Evolutionary conservation across 2,888 invertebrate genomes (phyloP).

Genomic region (Pyrochroa serraticornis): DNA sequence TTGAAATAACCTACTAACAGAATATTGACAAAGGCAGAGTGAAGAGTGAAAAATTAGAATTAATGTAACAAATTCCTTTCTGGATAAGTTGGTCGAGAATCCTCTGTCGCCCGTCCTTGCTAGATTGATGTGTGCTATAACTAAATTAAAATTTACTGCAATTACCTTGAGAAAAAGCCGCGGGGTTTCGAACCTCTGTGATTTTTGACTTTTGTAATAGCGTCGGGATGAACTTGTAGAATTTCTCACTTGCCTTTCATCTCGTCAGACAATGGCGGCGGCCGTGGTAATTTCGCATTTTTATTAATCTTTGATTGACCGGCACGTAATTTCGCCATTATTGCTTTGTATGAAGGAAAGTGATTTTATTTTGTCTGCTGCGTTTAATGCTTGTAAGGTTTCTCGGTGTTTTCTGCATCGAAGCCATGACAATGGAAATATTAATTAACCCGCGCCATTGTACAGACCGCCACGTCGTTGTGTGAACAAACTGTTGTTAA

Average conservation of each 20-base stretch:
- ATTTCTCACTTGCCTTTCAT: slow-evolving; percentile 22
- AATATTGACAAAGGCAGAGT: too few species aligned
- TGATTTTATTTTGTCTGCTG: slow-evolving; percentile 27
- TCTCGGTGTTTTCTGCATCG: slow-evolving; percentile 19
- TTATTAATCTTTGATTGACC: slow-evolving; percentile 45
- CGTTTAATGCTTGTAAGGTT: slow-evolving; percentile 26
- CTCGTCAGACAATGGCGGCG: slow-evolving; percentile 40
- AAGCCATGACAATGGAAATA: slow-evolving; percentile 22
- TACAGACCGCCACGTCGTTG: neutral
- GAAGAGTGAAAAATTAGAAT: too few species aligned
- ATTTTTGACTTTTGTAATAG: too few species aligned
- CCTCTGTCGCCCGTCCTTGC: too few species aligned
- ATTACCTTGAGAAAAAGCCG: too few species aligned
- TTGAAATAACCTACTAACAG: too few species aligned
- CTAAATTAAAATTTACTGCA: too few species aligned
- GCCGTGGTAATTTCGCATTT: slow-evolving; percentile 39
- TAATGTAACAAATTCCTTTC: too few species aligned
- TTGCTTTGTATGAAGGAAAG: slow-evolving; percentile 27
- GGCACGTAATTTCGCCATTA: slow-evolving; percentile 40
- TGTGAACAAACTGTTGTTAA: neutral
- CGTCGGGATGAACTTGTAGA: too few species aligned
- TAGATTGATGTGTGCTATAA: too few species aligned
- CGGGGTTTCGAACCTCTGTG: too few species aligned
- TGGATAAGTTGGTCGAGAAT: too few species aligned
- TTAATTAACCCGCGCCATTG: slow-evolving; percentile 26